phyloP scores from a whole-genome alignment of 2,113 vertebrate genomes.

The Esox niger region DNA sequence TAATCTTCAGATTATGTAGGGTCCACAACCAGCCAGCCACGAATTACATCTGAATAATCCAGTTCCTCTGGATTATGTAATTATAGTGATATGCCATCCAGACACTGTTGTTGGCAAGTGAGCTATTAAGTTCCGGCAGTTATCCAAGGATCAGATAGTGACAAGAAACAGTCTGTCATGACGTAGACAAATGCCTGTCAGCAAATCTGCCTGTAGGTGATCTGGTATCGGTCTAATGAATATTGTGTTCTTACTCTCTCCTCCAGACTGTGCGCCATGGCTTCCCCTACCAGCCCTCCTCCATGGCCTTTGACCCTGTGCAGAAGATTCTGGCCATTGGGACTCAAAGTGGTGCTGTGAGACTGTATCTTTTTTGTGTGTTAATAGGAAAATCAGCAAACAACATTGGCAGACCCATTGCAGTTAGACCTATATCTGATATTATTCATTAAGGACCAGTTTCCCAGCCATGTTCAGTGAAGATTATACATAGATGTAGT shows the following conservation, averaged over 20 bases:
- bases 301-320: conserved; percentile 98
- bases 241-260: conserved; percentile 50
- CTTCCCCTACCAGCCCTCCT: conserved; percentile 94
- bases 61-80: too few relatives aligned
- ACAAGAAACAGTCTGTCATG: too few relatives aligned
- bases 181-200: too few relatives aligned
- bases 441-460: neutral
- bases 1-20: too few relatives aligned
- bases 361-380: conserved; percentile 91
- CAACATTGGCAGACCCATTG: neutral
- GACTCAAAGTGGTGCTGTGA: conserved; percentile 90
- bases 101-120: too few relatives aligned
- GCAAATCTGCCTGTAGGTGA: neutral
- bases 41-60: too few relatives aligned
- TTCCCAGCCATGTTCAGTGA: neutral
- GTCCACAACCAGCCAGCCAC: too few relatives aligned
- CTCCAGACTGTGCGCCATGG: conserved; percentile 96
- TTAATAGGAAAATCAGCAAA: neutral
- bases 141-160: too few relatives aligned
- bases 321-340: conserved; percentile 98
- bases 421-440: neutral
- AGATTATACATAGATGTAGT: too few relatives aligned
- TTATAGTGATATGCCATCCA: too few relatives aligned
- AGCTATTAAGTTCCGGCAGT: too few relatives aligned
- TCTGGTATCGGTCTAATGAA: conserved; percentile 37